Percentiles rank a stretch among this genome's conserved stretches.
These are phyloP conservation scores for Thymelicus lineola DNA, from an alignment of 2,888 invertebrate species.

Conservation along the genomic window DNA sequence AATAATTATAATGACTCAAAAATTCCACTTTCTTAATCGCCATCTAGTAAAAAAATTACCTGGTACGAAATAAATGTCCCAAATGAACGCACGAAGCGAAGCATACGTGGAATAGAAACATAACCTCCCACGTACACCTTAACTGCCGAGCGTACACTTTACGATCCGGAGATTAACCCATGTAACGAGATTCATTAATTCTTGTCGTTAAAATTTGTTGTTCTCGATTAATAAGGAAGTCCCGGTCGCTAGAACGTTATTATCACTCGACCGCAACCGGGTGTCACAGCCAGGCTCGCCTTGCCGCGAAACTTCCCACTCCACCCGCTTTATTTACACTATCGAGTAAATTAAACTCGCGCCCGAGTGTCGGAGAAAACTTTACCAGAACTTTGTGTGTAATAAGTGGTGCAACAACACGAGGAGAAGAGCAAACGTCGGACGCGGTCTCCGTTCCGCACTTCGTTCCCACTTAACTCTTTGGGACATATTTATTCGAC, in stretches of 20 bases:
- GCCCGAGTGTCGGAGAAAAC: conserved; percentile 83
- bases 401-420: conserved; percentile 86
- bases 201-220: conserved; percentile 87
- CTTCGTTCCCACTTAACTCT: conserved; percentile 84
- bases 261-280: conserved; percentile 80
- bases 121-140: conserved; percentile 70
- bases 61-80: not conserved
- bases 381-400: conserved; percentile 85
- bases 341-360: conserved; percentile 86
- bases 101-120: conserved; percentile 21
- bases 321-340: conserved; percentile 85
- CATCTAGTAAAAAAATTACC: too few relatives aligned
- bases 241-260: conserved; percentile 79
- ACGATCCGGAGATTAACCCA: conserved; percentile 85
- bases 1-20: too few relatives aligned
- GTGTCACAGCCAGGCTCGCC: conserved; percentile 58
- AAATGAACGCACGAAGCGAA: conserved; percentile 7
- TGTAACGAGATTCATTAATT: conserved; percentile 86
- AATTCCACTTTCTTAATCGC: too few relatives aligned
- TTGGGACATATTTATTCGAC: conserved; percentile 86
- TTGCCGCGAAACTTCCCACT: conserved; percentile 80
- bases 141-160: conserved; percentile 81
- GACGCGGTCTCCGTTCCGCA: conserved; percentile 81
- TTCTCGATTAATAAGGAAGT: conserved; percentile 86
- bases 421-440: conserved; percentile 85